Base-by-base conservation (phyloP, 1,140 invertebrate genomes). In the Bombus huntii region DNA sequence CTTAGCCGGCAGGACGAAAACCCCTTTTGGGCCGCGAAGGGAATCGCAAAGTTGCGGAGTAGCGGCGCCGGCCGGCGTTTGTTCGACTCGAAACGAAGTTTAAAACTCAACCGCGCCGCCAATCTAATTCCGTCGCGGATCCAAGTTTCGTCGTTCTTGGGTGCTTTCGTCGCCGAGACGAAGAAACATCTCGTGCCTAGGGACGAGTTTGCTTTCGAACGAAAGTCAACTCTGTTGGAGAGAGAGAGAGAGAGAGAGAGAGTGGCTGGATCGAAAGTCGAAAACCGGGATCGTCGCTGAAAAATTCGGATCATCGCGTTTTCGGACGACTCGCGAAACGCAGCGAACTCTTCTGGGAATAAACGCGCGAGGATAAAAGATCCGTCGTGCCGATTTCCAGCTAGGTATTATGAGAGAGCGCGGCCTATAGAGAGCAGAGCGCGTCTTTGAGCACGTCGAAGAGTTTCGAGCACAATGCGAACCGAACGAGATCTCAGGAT, bases 41-140 rank as follows among this genome's bases (percentile, higher is more conserved):
- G 82, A 91, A 89, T 89, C 90, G 68, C 25, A 90, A 91, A 90
- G 87, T 91, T 89, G 71, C 68, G 37, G 28, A 47, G 73, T 66
- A 22, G 22, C 70, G 39, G 62, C 47, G 65, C 44, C 62, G 62
- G 71, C 13, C 72, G 28, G 12, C 88, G 80, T 90, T 90, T 89
- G 88, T 90, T 90, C 88, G 78, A 22, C 83, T 77, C 70, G 59
- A 86, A 92, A 92, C 91, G 86, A 92, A 93, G 88, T 93, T 93
- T 92, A 85, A 92, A 92, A 92, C 91, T 91, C 89, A 83, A 68
- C 83, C 59, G 28, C 44, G 66, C 25, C 72, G 66, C 57, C 65
- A 83, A 87, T 85, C 77, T 68, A 80, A 85, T 85, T 80, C 42
- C 47, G 37, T 15, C 9, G 47, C 47, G 74, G 66, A 79, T 59